Evolutionary conservation across 30 jellyfish, hydroid and myxozoan species (phyloP).

Genomic region (Aurelia coerulea): DNA sequence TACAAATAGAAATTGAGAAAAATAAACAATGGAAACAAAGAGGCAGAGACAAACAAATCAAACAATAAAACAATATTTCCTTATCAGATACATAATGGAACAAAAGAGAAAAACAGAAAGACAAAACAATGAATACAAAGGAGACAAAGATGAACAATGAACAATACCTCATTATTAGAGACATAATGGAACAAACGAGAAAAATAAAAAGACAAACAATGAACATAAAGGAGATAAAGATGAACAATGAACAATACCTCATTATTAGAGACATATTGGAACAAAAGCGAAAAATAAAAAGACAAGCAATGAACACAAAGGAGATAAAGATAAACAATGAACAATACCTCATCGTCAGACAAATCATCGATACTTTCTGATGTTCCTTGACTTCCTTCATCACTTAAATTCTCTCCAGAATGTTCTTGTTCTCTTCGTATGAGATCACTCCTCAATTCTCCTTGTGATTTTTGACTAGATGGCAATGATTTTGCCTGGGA

Average conservation of each 20-base stretch:
- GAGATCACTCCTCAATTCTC: background rate
- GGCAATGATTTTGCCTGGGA: background rate
- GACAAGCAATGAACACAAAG: background rate
- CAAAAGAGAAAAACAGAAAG: too few species aligned
- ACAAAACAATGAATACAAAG: too few species aligned
- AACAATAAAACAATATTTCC: too few species aligned
- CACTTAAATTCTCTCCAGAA: slow-evolving; percentile 57
- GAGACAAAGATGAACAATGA: too few species aligned
- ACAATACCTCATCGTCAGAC: slow-evolving; percentile 74
- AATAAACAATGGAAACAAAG: too few species aligned
- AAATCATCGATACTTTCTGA: slow-evolving; percentile 64
- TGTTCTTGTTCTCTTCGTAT: slow-evolving; percentile 31
- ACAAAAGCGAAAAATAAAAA: background rate
- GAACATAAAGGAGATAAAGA: background rate
- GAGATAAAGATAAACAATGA: background rate
- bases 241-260: background rate
- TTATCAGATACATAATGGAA: too few species aligned
- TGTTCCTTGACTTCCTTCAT: slow-evolving; percentile 78
- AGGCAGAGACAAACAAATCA: too few species aligned
- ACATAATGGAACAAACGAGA: too few species aligned
- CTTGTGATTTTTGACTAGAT: slow-evolving; percentile 3
- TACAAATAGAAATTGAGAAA: too few species aligned
- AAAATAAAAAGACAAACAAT: too few species aligned
- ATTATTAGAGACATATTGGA: too few species aligned
- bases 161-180: too few species aligned